A percentile compares a stretch with the other conserved stretches of the same genome.
phyloP scores from a whole-genome alignment of 2,113 vertebrate species.

The Gallinago jamesoni region DNA sequence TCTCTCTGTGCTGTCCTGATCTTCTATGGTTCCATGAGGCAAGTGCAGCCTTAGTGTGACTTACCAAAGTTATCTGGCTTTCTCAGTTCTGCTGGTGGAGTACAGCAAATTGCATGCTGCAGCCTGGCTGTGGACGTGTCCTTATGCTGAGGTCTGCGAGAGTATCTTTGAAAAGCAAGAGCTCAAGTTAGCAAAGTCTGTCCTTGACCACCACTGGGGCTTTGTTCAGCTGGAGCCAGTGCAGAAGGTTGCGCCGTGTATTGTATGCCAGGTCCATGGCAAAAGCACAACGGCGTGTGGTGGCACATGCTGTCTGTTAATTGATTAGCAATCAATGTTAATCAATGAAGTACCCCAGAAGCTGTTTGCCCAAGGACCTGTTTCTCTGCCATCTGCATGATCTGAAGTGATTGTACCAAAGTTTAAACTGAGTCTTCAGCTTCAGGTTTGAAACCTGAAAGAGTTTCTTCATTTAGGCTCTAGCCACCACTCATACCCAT shows the following conservation, averaged over 20 bases:
- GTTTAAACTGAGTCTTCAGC: background rate
- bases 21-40: background rate
- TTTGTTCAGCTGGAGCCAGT: background rate
- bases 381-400: background rate
- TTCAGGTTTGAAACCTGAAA: background rate
- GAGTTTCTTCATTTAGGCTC: background rate
- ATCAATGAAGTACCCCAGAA: background rate
- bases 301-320: background rate
- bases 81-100: background rate
- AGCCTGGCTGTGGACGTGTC: background rate
- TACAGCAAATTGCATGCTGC: background rate
- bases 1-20: background rate
- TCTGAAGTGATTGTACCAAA: background rate
- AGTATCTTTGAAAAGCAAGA: background rate
- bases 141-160: background rate
- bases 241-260: background rate
- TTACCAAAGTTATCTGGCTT: fast-evolving
- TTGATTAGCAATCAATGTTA: too few species aligned
- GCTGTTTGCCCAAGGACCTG: background rate
- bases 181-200: background rate
- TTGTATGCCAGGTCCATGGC: background rate
- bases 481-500: background rate
- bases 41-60: background rate
- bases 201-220: background rate
- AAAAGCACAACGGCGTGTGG: background rate